A percentile compares a stretch with the other conserved stretches of the same genome.
These are phyloP conservation scores for Lophochroa leadbeateri DNA, from an alignment of 2,113 vertebrate species.

Conservation along the genomic window DNA sequence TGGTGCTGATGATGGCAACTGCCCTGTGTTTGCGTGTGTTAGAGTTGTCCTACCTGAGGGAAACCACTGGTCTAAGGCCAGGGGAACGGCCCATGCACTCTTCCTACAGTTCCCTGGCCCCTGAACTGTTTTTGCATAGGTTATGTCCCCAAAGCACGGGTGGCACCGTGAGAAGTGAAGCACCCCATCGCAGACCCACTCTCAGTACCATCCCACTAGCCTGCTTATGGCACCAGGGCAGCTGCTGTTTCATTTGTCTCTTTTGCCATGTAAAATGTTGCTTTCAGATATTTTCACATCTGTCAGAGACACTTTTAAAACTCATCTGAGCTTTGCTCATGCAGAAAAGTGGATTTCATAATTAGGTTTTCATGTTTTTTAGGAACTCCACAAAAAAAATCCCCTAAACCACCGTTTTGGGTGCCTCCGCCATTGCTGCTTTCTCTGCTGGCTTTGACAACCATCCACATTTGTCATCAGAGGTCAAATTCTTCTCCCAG, in stretches of 20 bases:
- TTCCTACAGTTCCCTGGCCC: neutral
- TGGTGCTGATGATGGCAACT: neutral
- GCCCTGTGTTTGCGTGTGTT: neutral
- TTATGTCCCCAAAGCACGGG: neutral
- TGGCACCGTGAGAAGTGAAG: fast-evolving
- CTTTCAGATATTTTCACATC: neutral
- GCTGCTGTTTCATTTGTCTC: neutral
- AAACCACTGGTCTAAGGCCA: neutral
- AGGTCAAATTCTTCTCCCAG: neutral
- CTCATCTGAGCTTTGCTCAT: neutral
- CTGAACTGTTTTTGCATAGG: neutral
- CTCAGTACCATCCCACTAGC: too few relatives aligned
- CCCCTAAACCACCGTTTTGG: neutral
- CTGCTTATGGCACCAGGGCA: neutral
- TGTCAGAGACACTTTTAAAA: neutral
- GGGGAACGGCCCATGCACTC: neutral
- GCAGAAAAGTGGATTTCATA: neutral
- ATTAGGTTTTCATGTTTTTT: neutral
- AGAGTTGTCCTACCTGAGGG: neutral
- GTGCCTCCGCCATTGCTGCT: neutral
- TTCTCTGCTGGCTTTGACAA: neutral
- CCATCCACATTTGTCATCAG: neutral
- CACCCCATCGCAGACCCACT: neutral
- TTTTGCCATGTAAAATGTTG: neutral
- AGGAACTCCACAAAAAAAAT: neutral